Evolutionary conservation across 2,888 invertebrate genomes (phyloP).

Genomic region (Drosophila setosimentum): DNA sequence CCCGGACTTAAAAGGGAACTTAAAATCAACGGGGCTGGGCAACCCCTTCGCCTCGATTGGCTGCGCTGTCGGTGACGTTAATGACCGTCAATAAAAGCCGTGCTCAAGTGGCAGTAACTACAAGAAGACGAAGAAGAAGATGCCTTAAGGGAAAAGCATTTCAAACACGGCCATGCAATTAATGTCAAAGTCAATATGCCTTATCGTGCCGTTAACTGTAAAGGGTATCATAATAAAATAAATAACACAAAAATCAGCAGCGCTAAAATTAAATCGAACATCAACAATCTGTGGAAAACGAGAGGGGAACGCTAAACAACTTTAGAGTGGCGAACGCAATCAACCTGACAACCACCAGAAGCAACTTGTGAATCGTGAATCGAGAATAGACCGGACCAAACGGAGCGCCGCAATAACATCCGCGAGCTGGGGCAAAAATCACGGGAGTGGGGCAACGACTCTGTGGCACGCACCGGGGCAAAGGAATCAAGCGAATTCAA

Average conservation of each 20-base stretch:
- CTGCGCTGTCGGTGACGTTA: slow-evolving; percentile 64
- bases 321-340: slow-evolving; percentile 16
- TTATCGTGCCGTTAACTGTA: slow-evolving; percentile 77
- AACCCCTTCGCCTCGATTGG: slow-evolving; percentile 24
- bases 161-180: slow-evolving; percentile 62
- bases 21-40: neutral
- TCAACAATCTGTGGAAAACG: slow-evolving; percentile 71
- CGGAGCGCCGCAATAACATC: slow-evolving; percentile 1
- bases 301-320: slow-evolving; percentile 40
- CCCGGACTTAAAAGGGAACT: slow-evolving; percentile 14
- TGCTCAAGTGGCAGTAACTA: slow-evolving; percentile 71
- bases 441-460: slow-evolving; percentile 19
- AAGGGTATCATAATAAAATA: slow-evolving; percentile 80
- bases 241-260: slow-evolving; percentile 78
- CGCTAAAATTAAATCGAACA: slow-evolving; percentile 78
- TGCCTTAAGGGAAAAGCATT: slow-evolving; percentile 26
- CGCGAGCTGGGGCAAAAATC: slow-evolving; percentile 17
- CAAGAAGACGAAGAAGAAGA: neutral
- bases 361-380: slow-evolving; percentile 12
- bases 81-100: slow-evolving; percentile 79
- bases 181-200: slow-evolving; percentile 79
- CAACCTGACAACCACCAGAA: slow-evolving; percentile 28
- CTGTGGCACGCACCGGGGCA: slow-evolving; percentile 34
- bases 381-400: slow-evolving; percentile 3
- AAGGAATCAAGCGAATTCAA: slow-evolving; percentile 74